Evolutionary conservation across 1,140 invertebrate species (phyloP), one percentile per base, ranked within the genome.

Genomic region (Hyles euphorbiae): DNA sequence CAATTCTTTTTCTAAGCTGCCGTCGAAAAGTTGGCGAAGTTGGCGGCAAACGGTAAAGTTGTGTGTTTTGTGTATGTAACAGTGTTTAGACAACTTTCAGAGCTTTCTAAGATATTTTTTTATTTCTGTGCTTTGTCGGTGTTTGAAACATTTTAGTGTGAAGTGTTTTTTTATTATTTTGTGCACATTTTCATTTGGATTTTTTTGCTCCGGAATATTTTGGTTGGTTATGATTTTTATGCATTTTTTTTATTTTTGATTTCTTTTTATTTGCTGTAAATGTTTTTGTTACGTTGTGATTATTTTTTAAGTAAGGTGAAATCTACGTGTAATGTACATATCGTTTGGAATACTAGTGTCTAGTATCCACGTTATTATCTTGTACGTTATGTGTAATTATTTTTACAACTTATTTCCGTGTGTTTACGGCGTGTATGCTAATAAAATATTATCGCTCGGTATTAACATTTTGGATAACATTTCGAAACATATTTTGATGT

Each of bases 21-120:
- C 71, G 62, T 72, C 72, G 53, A 61, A 74, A 74, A 79, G 68
- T 78, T 77, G 73, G 58, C 63, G 72, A 70, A 70, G 75, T 82
- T 80, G 76, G 80, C 76, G 76, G 79, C 77, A 80, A 81, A 81
- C 78, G 81, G 85, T 86, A 88, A 88, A 85, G 80, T 87, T 83
- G 64, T 81, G 81, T 83, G 82, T 83, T 47, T 81, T 69, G 83
- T 87, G 82, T 74, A 58, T 71, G 71, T 76, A 70, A 74, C 76
- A 83, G 80, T 85, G 82, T 74, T 85, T 81, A 66, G 74, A 74
- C 76, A 80, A 69, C 67, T 76, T 65, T 71, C 47, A 66, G 65
- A 77, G 81, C 81, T 83, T 73, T 78, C 52, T 75, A 64, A 79
- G 73, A 79, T 77, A 79, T 74, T 81, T 68, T 76, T 56, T 53